phyloP scores from a whole-genome alignment of 2,888 invertebrate genomes.

The Monopis laevigella region DNA sequence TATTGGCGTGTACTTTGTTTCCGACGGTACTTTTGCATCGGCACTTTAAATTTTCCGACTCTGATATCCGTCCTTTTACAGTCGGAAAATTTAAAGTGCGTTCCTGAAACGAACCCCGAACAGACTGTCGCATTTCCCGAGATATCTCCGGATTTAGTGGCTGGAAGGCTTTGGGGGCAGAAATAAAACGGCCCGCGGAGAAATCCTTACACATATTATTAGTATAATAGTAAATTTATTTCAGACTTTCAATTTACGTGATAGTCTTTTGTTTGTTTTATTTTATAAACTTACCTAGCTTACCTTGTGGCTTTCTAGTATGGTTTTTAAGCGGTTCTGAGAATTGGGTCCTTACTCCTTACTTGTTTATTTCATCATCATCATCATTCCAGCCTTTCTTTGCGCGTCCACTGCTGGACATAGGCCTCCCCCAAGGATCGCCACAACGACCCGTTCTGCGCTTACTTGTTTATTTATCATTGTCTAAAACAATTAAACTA shows the following conservation, averaged over 20 bases:
- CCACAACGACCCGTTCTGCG: no score
- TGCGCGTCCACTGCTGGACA: no score
- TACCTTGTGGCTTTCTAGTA: no score
- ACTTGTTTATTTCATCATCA: no score
- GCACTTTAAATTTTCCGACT: slow-evolving; percentile 45
- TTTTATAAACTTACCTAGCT: no score
- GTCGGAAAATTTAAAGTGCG: slow-evolving; percentile 53
- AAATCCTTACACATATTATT: slow-evolving; percentile 58
- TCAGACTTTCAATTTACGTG: slow-evolving; percentile 60
- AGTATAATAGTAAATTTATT: slow-evolving; percentile 57
- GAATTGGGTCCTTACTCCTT: no score
- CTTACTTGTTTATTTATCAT: no score
- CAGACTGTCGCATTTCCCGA: slow-evolving; percentile 53
- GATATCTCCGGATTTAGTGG: slow-evolving; percentile 61
- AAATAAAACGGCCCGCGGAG: slow-evolving; percentile 60
- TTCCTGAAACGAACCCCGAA: slow-evolving; percentile 46
- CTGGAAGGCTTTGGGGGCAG: slow-evolving; percentile 53
- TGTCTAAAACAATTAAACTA: no score
- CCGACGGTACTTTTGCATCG: slow-evolving; percentile 32
- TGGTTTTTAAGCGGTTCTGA: no score
- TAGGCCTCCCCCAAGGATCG: no score
- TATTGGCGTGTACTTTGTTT: slow-evolving; percentile 30
- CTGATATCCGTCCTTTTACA: slow-evolving; percentile 41
- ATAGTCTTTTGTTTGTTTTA: slow-evolving; percentile 52
- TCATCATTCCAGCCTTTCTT: no score